Evolutionary conservation across 2,797 vertebrate genomes (phyloP), one percentile per base, ranked within the genome.

Genomic region (Tragopan temminckii): DNA sequence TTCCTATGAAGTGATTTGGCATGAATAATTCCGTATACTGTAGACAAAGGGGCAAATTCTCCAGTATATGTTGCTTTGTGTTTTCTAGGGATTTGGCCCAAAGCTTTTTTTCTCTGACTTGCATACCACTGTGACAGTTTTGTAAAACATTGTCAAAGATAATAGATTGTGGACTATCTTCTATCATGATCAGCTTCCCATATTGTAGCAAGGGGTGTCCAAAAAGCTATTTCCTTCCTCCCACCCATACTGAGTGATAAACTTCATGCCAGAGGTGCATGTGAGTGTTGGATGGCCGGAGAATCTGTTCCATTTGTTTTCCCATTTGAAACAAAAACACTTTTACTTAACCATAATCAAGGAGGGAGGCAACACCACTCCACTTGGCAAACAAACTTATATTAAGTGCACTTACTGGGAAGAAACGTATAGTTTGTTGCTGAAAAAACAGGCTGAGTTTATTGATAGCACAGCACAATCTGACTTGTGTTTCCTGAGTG

Each of bases 81-180:
- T 94, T 95, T 94, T 91, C 94, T 88, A 85, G 74, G 74, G 80
- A 79, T 86, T 94, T 95, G 77, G 48, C 85, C 89, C 79, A 68
- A 80, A 88, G 70, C 45, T 91, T 71, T 86, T 53, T 24, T 89
- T 53, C 55, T 83, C 59, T 84, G 52, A 31, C 64, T 91, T 64
- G 43, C 92, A 94, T 95, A 64, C 82, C 85, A 43, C 48, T 84
- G 71, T 89, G 89, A 69, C 27, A 9, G 70, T 52, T 95, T 43
- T 74, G 70, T 91, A 95, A 95, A 97, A 92, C 74, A 76, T 27
- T 86, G 82, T 89, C 77, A 91, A 78, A 88, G 72, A 36, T 79
- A 89, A 94, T 89, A 90, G 52, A 35, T 15, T 43, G 45, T 71
- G 80, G 61, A 82, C 92, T 95, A 88, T 72, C 77, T 86, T 84